These are phyloP conservation scores for Xenopus tropicalis DNA, from an alignment of 2,113 vertebrate species.

Conservation along the genomic window UCB_Xtro_10.0 CM004445.2:128723501-128724000, in stretches of 20 bases:
- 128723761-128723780: background rate
- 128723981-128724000: slow-evolving; percentile 21
- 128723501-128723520: slow-evolving; percentile 49
- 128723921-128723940: slow-evolving; percentile 11
- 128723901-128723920: slow-evolving; percentile 15
- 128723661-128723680: slow-evolving; percentile 47
- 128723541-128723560: slow-evolving; percentile 42
- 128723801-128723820: background rate
- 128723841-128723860: slow-evolving; percentile 10
- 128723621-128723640: slow-evolving; percentile 33
- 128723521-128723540: slow-evolving; percentile 46
- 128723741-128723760: background rate
- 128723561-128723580: slow-evolving; percentile 36
- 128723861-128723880: slow-evolving; percentile 20
- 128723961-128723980: background rate
- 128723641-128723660: slow-evolving; percentile 32
- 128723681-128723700: slow-evolving; percentile 50
- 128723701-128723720: slow-evolving; percentile 46
- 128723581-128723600: slow-evolving; percentile 40
- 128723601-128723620: slow-evolving; percentile 39
- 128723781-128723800: background rate
- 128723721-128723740: background rate
- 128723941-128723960: background rate
- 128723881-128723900: background rate
- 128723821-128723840: slow-evolving; percentile 5